Evolutionary conservation across 2,888 invertebrate species (phyloP), one percentile per base, ranked within the genome.

Genomic region (Eristalis intricaria): DNA sequence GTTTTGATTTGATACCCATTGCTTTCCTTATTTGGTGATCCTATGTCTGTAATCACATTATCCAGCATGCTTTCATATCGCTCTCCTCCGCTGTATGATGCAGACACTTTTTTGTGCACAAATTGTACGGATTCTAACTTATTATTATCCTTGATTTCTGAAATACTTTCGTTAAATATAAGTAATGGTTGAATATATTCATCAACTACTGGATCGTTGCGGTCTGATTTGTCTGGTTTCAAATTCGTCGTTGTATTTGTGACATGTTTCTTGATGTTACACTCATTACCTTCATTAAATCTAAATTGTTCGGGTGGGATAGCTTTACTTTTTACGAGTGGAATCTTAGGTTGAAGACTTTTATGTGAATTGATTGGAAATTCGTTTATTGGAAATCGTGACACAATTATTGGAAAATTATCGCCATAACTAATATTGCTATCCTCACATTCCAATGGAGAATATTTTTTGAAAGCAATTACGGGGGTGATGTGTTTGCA

Each of bases 131-230:
- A 19, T 19, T 50, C 50, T 19, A 50, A 19, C 10, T 50, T 50
- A 8, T 8, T 50, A 19, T 19, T 50, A 19, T 19, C 8, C 19
- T 8, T 19, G 1, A 50, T 7, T 19, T 50, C 50, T 50, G 50
- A 50, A 32, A 63, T 32, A n/a, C 29, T 29, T 38, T 65, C 32
- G 8, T 65, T 65, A 38, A 65, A 65, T 65, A 38, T 35, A 8
- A 65, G 38, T 5, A 35, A 5, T 19, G 64, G 64, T 38, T 65
- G 64, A 35, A 65, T 65, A 65, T 65, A 32, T 65, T 65, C 64
- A 8, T 65, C 38, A 40, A 65, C 32, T 15, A 32, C 23, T 7
- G 29, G 26, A 5, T 75, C 43, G 15, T 23, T 60, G 22, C 10
- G 43, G 5, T 29, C 15, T 22, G 26, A 3, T 29, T 32, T 26